These are phyloP conservation scores for Amblyopsis hoosieri DNA, from an alignment of 2,797 vertebrate genomes.

Conservation along the genomic window DNA sequence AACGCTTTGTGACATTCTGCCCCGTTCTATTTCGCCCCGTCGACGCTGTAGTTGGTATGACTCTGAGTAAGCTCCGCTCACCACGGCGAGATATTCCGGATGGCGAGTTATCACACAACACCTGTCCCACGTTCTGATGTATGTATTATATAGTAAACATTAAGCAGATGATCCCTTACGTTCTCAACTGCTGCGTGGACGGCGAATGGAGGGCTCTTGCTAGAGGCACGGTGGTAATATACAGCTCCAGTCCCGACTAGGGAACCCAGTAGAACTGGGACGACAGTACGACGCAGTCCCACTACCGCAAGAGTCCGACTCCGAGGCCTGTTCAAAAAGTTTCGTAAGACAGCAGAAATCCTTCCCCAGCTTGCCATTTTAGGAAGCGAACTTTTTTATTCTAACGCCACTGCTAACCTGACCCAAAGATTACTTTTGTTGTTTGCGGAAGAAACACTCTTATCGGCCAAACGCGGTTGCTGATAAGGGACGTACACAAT, in stretches of 20 bases:
- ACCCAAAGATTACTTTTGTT: not conserved
- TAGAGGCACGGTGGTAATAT: constrained; percentile 43
- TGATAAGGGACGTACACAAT: not conserved
- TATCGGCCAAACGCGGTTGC: not conserved
- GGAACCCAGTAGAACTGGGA: constrained; percentile 53
- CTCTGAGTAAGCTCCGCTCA: too few relatives aligned
- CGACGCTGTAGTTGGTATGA: too few relatives aligned
- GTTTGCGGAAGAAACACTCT: not conserved
- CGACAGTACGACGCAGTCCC: constrained; percentile 27
- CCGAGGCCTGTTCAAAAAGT: constrained; percentile 32
- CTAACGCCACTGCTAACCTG: not conserved
- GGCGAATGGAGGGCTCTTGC: constrained; percentile 39
- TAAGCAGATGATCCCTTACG: constrained; percentile 43
- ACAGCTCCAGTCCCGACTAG: constrained; percentile 52
- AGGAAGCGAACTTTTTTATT: constrained; percentile 7
- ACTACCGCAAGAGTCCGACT: constrained; percentile 4
- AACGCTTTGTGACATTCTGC: too few relatives aligned
- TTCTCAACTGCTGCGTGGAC: constrained; percentile 67
- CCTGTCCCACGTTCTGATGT: not conserved
- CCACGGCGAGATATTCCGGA: too few relatives aligned
- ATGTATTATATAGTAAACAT: not conserved
- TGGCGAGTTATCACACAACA: too few relatives aligned
- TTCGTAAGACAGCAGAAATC: constrained; percentile 44
- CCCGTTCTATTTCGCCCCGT: too few relatives aligned
- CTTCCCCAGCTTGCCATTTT: constrained; percentile 75